These are phyloP conservation scores for Archips xylosteana DNA, from an alignment of 2,888 invertebrate genomes.

Conservation along the genomic window DNA sequence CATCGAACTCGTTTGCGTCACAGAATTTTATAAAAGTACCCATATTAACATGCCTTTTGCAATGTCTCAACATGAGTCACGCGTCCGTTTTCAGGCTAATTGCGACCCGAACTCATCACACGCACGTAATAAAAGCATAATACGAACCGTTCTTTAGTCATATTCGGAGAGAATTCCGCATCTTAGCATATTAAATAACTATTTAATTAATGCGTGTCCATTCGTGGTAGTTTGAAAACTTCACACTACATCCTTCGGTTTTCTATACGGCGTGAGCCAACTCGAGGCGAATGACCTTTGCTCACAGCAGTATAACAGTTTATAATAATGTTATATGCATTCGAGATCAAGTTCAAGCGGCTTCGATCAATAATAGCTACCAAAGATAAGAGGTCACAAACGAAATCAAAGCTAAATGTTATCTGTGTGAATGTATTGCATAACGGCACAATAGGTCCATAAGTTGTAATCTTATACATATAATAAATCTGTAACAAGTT, in stretches of 20 bases:
- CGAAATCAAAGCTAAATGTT: no score
- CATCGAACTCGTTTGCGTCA: constrained; percentile 3
- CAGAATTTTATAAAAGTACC: not conserved
- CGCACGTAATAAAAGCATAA: not conserved
- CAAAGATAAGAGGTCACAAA: no score
- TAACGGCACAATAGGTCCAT: no score
- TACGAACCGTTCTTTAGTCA: not conserved
- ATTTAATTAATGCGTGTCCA: constrained; percentile 2
- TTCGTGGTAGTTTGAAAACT: constrained; percentile 2
- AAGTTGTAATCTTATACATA: no score
- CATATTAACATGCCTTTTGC: constrained; percentile 3
- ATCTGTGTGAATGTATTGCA: no score
- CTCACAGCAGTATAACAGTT: not conserved
- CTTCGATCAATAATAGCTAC: not conserved
- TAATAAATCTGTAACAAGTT: no score
- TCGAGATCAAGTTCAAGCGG: constrained; percentile 6
- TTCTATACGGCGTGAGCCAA: not conserved
- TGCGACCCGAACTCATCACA: constrained; percentile 16
- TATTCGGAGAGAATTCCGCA: not conserved
- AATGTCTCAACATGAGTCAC: constrained; percentile 9
- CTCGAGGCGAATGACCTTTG: constrained; percentile 2
- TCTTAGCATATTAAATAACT: constrained; percentile 15
- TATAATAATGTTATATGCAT: constrained; percentile 10
- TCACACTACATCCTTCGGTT: not conserved
- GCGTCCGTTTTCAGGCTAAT: constrained; percentile 4